Conservation (phyloP, 2,113 vertebrate species). For the Bufo gargarizans region DNA sequence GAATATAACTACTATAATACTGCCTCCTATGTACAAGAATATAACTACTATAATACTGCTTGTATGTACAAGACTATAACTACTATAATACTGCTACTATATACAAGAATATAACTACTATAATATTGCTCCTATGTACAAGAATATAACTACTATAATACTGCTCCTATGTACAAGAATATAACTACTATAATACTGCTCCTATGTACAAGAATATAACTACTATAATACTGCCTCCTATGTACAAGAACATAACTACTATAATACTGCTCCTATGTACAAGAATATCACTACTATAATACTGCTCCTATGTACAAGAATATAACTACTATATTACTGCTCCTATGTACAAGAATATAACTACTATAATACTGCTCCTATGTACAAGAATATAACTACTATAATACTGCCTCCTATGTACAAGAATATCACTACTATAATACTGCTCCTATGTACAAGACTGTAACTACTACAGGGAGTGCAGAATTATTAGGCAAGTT, state of each 20-base stretch:
- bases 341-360: neutral
- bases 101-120: constrained; percentile 14
- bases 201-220: constrained; percentile 14
- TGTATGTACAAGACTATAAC: constrained; percentile 7
- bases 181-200: constrained; percentile 12
- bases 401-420: neutral
- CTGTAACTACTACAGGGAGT: neutral
- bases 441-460: neutral
- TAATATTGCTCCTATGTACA: constrained; percentile 5
- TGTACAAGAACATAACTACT: neutral
- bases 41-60: constrained; percentile 17
- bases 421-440: constrained; percentile 4
- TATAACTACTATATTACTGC: constrained; percentile 11
- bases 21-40: neutral
- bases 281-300: constrained; percentile 13
- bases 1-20: constrained; percentile 17
- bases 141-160: constrained; percentile 15
- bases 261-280: neutral
- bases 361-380: neutral
- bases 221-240: constrained; percentile 7
- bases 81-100: neutral
- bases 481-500: too few species aligned
- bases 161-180: constrained; percentile 6
- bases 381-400: constrained; percentile 7
- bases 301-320: neutral